Base-by-base conservation (phyloP, 2,888 invertebrate species). In the Lasioglossum malachurum region DNA sequence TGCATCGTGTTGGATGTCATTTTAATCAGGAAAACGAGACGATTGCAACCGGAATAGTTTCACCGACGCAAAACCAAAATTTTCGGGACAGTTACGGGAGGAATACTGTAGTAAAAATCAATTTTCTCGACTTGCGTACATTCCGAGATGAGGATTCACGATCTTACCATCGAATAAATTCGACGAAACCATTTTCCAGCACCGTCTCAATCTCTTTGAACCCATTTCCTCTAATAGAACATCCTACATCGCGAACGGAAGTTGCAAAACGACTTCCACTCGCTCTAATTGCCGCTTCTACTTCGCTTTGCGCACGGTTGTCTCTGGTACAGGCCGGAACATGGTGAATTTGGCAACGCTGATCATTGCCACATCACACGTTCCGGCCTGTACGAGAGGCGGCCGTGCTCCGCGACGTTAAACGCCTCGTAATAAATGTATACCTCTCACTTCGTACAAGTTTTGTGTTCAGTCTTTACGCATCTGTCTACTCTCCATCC, bases 391-490 rank as follows among this genome's bases (percentile, higher is more conserved):
- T 5, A 46, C 46, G 0, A 46, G 16, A 46, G 46, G 16, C 16
- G 16, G 16, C 46, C 16, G 46, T 4, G 4, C 16, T 16, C 80
- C 67, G 71, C 46, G 73, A 46, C 75, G 77, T 74, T 35, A 78
- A 73, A 69, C 69, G 27, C 74, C 38, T 81, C 80, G 49, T 87
- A 74, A 86, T 75, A 83, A 84, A 82, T 71, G 83, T 82, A 90
- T 88, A 88, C 85, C 92, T 93, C 91, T 94, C 92, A 90, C 91
- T 92, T 92, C 91, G 91, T 89, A 90, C 90, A 86, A 87, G 78
- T 85, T 84, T 75, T 71, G 38, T 86, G 88, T 89, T 94, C 94
- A 93, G 93, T 94, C 94, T 94, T 94, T 92, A 84, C 90, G 91
- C 78, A 87, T 84, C 93, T 91, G 89, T 89, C 64, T 89, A 90